These are phyloP conservation scores for Araneus ventricosus DNA, from an alignment of 1,140 invertebrate species.

Conservation along the genomic window DNA sequence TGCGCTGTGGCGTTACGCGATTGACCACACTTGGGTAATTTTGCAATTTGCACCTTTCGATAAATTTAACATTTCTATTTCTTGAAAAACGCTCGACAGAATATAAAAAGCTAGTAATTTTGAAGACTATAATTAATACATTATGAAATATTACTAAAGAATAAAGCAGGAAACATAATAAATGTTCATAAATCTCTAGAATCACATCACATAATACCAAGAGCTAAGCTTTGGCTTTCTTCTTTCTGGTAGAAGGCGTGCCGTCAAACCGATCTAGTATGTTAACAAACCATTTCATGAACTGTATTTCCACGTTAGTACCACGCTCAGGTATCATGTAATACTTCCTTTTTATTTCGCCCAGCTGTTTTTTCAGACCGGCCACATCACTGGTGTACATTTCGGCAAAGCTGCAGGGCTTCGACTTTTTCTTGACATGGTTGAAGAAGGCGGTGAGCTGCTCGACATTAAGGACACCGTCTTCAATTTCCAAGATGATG, in stretches of 20 bases:
- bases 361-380: slow-evolving; percentile 10
- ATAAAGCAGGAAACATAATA: too few species aligned
- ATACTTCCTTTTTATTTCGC: not conserved
- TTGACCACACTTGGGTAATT: too few species aligned
- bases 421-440: slow-evolving; percentile 52
- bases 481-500: not conserved
- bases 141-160: too few species aligned
- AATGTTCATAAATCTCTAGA: too few species aligned
- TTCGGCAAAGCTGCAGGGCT: not conserved
- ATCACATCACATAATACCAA: too few species aligned
- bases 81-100: too few species aligned
- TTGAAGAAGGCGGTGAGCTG: slow-evolving; percentile 41
- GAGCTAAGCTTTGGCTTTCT: not conserved
- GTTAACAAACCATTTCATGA: slow-evolving; percentile 37
- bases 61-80: too few species aligned
- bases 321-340: not conserved
- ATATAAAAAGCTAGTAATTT: too few species aligned
- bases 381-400: not conserved
- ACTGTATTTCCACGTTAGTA: not conserved
- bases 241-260: not conserved
- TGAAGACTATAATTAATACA: too few species aligned
- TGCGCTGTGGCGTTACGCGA: too few species aligned
- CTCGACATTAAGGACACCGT: not conserved
- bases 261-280: slow-evolving; percentile 16
- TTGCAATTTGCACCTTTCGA: too few species aligned